phyloP scores from a whole-genome alignment of 2,797 vertebrate species.

The Phataginus tricuspis region DNA sequence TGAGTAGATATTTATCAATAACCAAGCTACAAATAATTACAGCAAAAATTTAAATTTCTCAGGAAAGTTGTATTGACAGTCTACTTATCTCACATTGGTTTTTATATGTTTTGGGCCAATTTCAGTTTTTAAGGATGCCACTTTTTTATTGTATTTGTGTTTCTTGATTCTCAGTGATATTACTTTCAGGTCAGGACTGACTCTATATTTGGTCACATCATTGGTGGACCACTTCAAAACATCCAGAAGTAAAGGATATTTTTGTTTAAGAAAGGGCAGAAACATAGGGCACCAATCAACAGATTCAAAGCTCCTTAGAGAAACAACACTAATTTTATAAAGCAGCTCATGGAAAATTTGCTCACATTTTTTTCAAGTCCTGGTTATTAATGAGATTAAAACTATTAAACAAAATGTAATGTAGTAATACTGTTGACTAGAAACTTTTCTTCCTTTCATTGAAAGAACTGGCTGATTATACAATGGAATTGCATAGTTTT shows the following conservation, averaged over 20 bases:
- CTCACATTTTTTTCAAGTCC: background rate
- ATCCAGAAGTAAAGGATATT: background rate
- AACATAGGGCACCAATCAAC: background rate
- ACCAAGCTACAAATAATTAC: background rate
- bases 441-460: background rate
- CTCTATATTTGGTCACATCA: background rate
- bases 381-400: background rate
- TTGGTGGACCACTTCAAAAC: background rate
- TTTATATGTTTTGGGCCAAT: background rate
- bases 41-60: background rate
- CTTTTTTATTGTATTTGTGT: background rate
- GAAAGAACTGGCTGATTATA: background rate
- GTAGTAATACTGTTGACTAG: background rate
- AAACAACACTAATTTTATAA: background rate
- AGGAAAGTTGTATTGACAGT: background rate
- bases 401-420: constrained; percentile 1
- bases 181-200: background rate
- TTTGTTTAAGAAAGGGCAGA: background rate
- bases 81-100: background rate
- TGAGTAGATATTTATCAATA: background rate
- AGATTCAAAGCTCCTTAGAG: background rate
- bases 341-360: background rate
- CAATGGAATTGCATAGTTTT: background rate
- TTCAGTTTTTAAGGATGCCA: background rate
- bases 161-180: background rate